Evolutionary conservation across 1,140 invertebrate genomes (phyloP), one percentile per base, ranked within the genome.

Genomic region (Drosophila santomea): DNA sequence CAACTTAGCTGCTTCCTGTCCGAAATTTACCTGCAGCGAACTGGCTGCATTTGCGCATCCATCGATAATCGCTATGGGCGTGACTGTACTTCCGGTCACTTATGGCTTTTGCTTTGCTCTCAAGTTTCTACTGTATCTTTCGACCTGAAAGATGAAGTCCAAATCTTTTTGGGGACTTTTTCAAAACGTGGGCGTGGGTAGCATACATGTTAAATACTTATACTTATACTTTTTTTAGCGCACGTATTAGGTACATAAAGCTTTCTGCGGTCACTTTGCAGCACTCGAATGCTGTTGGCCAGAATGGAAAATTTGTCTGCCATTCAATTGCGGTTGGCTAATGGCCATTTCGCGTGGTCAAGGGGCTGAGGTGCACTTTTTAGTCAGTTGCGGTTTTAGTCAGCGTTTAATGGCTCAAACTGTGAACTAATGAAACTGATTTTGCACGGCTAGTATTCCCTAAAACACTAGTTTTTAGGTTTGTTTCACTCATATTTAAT

Each of bases 191-290:
- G 3, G 32, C 8, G 25, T 25, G 25, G 25, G 25, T 4, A 25
- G 25, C 25, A 25, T 25, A 25, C 25, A 25, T 25, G 25, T 25
- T 25, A 10, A 32, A 32, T 32, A 3, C 3, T 32, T 32, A 7
- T 28, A 2, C 1, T 1, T 28, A 4, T 25, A 4, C 3, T 0
- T 32, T 32, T 32, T 10, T 32, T 32, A 32, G 2, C 32, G 2
- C 28, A 32, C 28, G 2, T 32, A 8, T 2, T 32, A 8, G 32
- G 10, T 32, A 10, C 32, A 32, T 32, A 32, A 10, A 10, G 32
- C 32, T 32, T 39, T 43, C 74, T 79, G 80, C 51, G 80, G 80
- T 83, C 80, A 84, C 63, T 79, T 79, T 84, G 75, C 61, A 75
- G 74, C 69, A 59, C 39, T 17, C 43, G 68, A 73, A 64, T 69